phyloP scores from a whole-genome alignment of 1,140 invertebrate genomes.

The Drosophila truncata region DNA sequence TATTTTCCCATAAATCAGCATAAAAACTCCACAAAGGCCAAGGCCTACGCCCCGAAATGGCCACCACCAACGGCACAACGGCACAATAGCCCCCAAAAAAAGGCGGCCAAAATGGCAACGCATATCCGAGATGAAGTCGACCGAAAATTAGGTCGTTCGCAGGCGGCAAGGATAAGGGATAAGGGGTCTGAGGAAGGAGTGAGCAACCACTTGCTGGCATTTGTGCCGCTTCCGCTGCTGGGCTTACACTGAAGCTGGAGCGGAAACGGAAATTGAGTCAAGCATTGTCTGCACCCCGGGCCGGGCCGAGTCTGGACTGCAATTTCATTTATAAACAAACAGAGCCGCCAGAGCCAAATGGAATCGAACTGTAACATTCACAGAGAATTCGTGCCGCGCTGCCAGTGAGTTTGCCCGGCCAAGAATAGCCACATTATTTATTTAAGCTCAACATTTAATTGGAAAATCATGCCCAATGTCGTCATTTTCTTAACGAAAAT shows the following conservation, averaged over 20 bases:
- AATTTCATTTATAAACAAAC: slow-evolving; percentile 57
- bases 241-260: slow-evolving; percentile 42
- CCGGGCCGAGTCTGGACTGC: slow-evolving; percentile 27
- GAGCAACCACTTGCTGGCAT: slow-evolving; percentile 68
- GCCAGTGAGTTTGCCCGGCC: slow-evolving; percentile 32
- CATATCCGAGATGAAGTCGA: slow-evolving; percentile 73
- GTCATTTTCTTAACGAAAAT: slow-evolving; percentile 74
- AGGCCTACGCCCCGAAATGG: slow-evolving; percentile 35
- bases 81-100: slow-evolving; percentile 30
- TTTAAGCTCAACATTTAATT: slow-evolving; percentile 77
- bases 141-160: slow-evolving; percentile 69
- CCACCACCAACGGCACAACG: too few species aligned
- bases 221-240: slow-evolving; percentile 45
- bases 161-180: slow-evolving; percentile 6
- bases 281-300: slow-evolving; percentile 28
- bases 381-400: slow-evolving; percentile 13
- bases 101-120: slow-evolving; percentile 30
- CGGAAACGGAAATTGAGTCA: slow-evolving; percentile 77
- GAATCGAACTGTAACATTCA: slow-evolving; percentile 7
- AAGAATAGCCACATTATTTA: slow-evolving; percentile 70
- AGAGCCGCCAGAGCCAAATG: neutral
- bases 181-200: neutral
- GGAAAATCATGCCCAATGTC: slow-evolving; percentile 78
- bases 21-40: slow-evolving; percentile 72
- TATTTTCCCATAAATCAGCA: slow-evolving; percentile 82